phyloP scores from a whole-genome alignment of 2,113 vertebrate genomes.

The Vulpes lagopus region DNA sequence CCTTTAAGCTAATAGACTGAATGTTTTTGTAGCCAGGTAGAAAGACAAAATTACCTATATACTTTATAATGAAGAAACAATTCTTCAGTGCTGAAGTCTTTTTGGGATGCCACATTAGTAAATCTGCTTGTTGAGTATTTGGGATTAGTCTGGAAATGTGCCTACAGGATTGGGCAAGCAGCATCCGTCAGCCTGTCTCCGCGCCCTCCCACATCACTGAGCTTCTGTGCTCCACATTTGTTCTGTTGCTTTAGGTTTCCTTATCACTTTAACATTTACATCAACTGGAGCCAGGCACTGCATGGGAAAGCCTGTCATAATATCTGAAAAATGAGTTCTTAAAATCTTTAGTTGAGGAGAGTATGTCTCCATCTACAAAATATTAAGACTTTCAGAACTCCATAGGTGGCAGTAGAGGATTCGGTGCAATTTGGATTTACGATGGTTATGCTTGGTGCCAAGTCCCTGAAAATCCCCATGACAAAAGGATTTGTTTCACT shows the following conservation, averaged over 20 bases:
- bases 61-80: not conserved
- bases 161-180: not conserved
- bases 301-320: not conserved
- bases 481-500: not conserved
- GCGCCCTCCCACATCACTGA: not conserved
- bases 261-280: not conserved
- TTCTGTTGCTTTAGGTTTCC: not conserved
- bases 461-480: not conserved
- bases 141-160: not conserved
- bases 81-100: not conserved
- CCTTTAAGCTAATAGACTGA: constrained; percentile 60
- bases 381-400: not conserved
- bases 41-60: constrained; percentile 25
- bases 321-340: constrained; percentile 31
- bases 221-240: not conserved
- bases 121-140: not conserved
- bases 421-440: constrained; percentile 11
- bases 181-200: not conserved
- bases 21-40: constrained; percentile 25
- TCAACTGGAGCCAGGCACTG: not conserved
- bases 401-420: no score
- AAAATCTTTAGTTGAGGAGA: constrained; percentile 2
- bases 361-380: not conserved
- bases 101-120: not conserved
- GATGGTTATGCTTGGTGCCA: not conserved